Evolutionary conservation across 37 sponge, comb jelly and placozoan species (phyloP).

Genomic region (Haliclona indistincta): DNA sequence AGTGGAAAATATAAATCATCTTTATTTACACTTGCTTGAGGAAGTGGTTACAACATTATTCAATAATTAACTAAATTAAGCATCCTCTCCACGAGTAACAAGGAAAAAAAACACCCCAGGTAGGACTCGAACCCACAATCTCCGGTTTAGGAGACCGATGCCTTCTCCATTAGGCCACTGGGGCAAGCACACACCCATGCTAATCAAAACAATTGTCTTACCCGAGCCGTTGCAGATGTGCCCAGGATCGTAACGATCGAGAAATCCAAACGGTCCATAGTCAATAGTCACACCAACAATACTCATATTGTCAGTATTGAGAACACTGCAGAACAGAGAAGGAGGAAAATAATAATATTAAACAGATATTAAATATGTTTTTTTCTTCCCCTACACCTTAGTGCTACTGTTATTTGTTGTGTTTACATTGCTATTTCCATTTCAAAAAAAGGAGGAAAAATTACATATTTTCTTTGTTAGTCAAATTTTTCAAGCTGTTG

Average conservation of each 20-base stretch:
- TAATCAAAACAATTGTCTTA: background rate
- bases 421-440: too few species aligned
- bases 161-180: too few species aligned
- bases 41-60: too few species aligned
- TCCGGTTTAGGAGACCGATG: too few species aligned
- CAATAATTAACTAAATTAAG: too few species aligned
- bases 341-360: background rate
- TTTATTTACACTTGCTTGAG: too few species aligned
- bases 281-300: slow-evolving; percentile 96
- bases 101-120: too few species aligned
- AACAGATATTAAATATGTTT: background rate
- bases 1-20: too few species aligned
- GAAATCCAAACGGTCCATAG: slow-evolving; percentile 98
- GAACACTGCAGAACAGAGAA: slow-evolving; percentile 54
- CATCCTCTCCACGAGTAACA: too few species aligned
- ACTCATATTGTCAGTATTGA: slow-evolving; percentile 99
- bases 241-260: slow-evolving; percentile 88
- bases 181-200: slow-evolving; percentile 22
- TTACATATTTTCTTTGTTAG: background rate
- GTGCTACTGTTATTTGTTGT: too few species aligned
- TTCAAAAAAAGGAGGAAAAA: background rate
- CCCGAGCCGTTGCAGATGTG: slow-evolving; percentile 90
- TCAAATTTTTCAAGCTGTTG: background rate
- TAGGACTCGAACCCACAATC: background rate
- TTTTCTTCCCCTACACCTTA: too few species aligned